Evolutionary conservation across 2,113 vertebrate genomes (phyloP).

Genomic region (Alligator sinensis): DNA sequence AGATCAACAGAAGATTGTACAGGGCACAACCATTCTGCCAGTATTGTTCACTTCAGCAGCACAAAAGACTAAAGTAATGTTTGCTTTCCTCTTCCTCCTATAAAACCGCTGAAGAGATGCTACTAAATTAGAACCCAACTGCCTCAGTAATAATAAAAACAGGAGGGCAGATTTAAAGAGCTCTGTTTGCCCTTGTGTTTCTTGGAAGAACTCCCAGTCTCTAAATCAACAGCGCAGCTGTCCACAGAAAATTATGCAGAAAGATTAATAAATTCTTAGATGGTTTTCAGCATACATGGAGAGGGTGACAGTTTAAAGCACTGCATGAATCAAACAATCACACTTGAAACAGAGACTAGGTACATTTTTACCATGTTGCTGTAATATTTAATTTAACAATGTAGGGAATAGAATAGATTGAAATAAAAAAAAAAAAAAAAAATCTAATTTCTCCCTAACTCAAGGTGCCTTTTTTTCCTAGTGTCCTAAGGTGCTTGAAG

Average conservation of each 20-base stretch:
- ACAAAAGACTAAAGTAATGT: neutral
- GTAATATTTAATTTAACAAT: neutral
- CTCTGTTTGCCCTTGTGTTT: conserved; percentile 65
- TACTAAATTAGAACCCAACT: conserved; percentile 42
- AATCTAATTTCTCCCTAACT: conserved; percentile 12
- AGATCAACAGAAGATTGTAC: neutral
- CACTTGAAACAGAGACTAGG: conserved; percentile 14
- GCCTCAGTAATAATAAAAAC: conserved; percentile 47
- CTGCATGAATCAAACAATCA: neutral
- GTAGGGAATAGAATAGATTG: neutral
- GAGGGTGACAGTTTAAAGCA: neutral
- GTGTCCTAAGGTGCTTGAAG: neutral
- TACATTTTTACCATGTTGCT: neutral
- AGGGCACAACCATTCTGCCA: neutral
- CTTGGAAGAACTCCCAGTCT: conserved; percentile 77
- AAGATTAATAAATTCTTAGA: conserved; percentile 55
- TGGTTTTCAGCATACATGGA: conserved; percentile 21
- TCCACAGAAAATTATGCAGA: conserved; percentile 68
- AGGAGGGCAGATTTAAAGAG: conserved; percentile 60
- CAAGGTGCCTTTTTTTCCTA: neutral
- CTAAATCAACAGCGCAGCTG: conserved; percentile 78
- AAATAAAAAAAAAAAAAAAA: conserved; percentile 24
- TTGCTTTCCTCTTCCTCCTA: conserved; percentile 6
- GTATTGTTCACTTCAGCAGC: conserved; percentile 21
- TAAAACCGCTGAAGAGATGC: conserved; percentile 12